These are phyloP conservation scores for Acanthornis magna DNA, from an alignment of 2,797 vertebrate species.

Conservation along the genomic window DNA sequence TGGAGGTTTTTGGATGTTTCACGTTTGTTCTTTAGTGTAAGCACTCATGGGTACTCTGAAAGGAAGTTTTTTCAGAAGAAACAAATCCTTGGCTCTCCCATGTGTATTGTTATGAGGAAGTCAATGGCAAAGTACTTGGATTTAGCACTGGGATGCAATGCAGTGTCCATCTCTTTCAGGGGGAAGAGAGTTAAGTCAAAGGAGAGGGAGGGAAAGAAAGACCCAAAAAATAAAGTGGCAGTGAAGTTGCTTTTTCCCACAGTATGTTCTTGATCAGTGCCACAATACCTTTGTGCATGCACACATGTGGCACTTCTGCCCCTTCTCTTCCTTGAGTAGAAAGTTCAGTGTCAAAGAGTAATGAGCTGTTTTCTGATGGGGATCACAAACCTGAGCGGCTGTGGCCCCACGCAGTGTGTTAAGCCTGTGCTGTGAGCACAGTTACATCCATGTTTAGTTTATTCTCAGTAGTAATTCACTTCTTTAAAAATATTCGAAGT, in stretches of 20 bases:
- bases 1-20: not conserved
- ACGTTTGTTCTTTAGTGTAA: not conserved
- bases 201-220: not conserved
- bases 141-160: rapidly evolving
- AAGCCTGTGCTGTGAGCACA: not conserved
- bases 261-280: not conserved
- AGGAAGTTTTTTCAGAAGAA: not conserved
- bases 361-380: not conserved
- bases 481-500: not conserved
- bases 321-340: not conserved
- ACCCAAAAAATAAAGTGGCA: not conserved
- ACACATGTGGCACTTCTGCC: not conserved
- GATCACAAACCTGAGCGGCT: not conserved
- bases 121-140: not conserved
- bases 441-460: not conserved
- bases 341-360: not conserved
- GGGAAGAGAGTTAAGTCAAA: not conserved
- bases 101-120: not conserved
- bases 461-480: not conserved
- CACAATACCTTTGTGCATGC: not conserved
- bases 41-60: not conserved
- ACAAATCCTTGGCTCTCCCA: not conserved
- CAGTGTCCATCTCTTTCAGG: not conserved
- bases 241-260: not conserved
- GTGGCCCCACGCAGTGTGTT: not conserved